These are phyloP conservation scores for Megalops atlanticus DNA, from an alignment of 2,113 vertebrate species.

Conservation along the genomic window DNA sequence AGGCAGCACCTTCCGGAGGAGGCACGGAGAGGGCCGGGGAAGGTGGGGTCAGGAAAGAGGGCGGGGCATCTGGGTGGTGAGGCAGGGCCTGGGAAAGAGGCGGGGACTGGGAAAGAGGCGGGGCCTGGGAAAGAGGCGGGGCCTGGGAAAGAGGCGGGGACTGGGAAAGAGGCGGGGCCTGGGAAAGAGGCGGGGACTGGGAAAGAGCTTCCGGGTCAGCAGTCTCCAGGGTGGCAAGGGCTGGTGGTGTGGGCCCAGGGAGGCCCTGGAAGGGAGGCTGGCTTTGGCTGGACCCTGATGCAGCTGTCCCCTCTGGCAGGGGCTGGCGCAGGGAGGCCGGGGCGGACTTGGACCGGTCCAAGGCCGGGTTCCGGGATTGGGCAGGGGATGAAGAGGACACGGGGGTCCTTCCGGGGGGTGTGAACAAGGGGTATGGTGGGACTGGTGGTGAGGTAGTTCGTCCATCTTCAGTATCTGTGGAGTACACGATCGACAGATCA, in stretches of 20 bases:
- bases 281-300: conserved; percentile 53
- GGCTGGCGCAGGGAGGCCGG: conserved; percentile 67
- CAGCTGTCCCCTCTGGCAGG: conserved; percentile 53
- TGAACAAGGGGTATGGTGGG: conserved; percentile 79
- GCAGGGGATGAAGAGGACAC: conserved; percentile 68
- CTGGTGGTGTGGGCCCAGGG: conserved; percentile 40
- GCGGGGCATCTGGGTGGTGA: too few relatives aligned
- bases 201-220: conserved; percentile 22
- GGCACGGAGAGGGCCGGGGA: conserved; percentile 35
- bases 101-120: conserved; percentile 16
- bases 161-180: conserved; percentile 30
- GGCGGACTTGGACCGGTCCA: conserved; percentile 72
- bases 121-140: too few relatives aligned
- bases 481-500: conserved; percentile 18
- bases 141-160: conserved; percentile 38
- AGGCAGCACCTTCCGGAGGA: conserved; percentile 35
- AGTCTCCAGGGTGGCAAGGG: conserved; percentile 29
- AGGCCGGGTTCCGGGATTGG: conserved; percentile 61
- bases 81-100: too few relatives aligned
- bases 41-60: conserved; percentile 30
- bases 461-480: conserved; percentile 83
- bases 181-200: conserved; percentile 42
- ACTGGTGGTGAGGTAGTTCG: conserved; percentile 97
- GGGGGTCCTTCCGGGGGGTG: conserved; percentile 72
- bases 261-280: conserved; percentile 53